Evolutionary conservation across 2,797 vertebrate species (phyloP).

Genomic region (Potorous gilbertii): DNA sequence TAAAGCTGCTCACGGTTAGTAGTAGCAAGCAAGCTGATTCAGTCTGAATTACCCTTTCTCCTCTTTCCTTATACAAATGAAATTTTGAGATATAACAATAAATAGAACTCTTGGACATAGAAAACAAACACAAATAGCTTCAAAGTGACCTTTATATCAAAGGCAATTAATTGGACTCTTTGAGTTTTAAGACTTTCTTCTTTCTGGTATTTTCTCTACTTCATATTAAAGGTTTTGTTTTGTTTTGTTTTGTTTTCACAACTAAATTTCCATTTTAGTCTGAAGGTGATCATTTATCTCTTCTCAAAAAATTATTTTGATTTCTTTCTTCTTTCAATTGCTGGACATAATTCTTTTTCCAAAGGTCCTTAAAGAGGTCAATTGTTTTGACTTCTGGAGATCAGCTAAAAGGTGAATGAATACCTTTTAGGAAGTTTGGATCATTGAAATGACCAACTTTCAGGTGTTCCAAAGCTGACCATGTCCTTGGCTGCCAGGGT

Average conservation of each 20-base stretch:
- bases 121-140: not conserved
- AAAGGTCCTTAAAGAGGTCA: conserved; percentile 31
- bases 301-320: conserved; percentile 9
- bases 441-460: conserved; percentile 42
- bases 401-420: not conserved
- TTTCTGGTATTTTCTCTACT: conserved; percentile 23
- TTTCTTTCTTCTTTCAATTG: not conserved
- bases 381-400: not conserved
- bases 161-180: not conserved
- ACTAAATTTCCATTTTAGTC: conserved; percentile 12
- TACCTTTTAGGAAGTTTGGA: conserved; percentile 14
- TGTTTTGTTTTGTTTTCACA: not conserved
- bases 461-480: conserved; percentile 33
- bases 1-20: not conserved
- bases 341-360: conserved; percentile 52
- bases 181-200: conserved; percentile 27
- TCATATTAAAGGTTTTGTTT: not conserved
- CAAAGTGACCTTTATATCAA: not conserved
- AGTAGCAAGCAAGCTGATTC: not conserved
- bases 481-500: not conserved
- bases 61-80: not conserved
- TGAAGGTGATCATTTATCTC: conserved; percentile 36
- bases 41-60: not conserved
- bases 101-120: not conserved
- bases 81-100: conserved; percentile 4